Base-by-base conservation (phyloP, 2,888 invertebrate genomes). In the Rhamnusium bicolor region DNA sequence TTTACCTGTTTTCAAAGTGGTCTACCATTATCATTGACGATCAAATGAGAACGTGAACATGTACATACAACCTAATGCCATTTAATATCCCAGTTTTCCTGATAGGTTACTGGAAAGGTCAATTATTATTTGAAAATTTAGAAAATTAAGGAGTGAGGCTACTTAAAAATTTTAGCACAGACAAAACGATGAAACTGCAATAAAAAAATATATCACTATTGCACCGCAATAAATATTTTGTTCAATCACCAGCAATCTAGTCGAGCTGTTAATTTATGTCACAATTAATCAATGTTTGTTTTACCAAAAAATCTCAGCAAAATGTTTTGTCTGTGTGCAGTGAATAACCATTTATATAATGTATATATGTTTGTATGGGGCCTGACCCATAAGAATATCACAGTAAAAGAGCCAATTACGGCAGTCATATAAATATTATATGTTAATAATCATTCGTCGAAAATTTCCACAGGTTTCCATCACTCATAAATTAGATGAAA, bases 371-470 rank as follows among this genome's bases (percentile, higher is more conserved):
- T 74, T 79, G 77, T 80, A 80, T 80, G 81, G 82, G 87, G 87
- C 87, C 88, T 88, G 88, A 87, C 87, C 88, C 87, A 88, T 87
- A 80, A 88, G 88, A 88, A 88, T 88, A 88, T 88, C 88, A 88
- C 88, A 88, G 88, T 83, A 85, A 85, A 83, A 80, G 75, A 29
- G 73, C 83, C 85, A 81, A 76, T 81, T 80, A 76, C 79, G 84
- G 84, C 84, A 76, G 77, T 83, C 81, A 84, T 84, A 84, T 83
- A 83, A 83, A 83, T 84, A 84, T 83, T 81, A 82, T 81, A 82
- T 82, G 76, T 73, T 76, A 73, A 65, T 72, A 75, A 75, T 78
- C 78, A 80, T 77, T 79, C 76, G 75, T 80, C 78, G 73, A 81
- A 81, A 79, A 32, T 53, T 65, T 65, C 29, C 65, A 12, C 53